Base-by-base conservation (phyloP, 2,113 vertebrate species). In the Brachypteracias leptosomus region DNA sequence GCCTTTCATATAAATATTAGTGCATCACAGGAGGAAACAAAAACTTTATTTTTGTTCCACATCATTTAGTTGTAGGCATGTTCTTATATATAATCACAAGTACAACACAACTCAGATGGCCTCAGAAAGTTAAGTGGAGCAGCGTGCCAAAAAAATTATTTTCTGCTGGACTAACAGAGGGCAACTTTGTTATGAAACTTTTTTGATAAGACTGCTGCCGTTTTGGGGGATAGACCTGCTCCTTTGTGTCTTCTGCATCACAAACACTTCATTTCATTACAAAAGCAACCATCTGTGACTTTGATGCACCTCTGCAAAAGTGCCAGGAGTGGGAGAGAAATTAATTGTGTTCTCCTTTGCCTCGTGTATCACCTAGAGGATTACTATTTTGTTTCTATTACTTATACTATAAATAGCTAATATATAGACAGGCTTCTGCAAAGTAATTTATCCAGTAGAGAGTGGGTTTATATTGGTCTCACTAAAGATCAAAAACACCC, bases 1-100 rank as follows among this genome's bases (percentile, higher is more conserved):
- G 63, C 16, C 36, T 83, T 96, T 93, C 91, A 92, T 65, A 67
- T 46, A 91, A 95, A 90, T 85, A 94, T 88, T 77, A 88, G 51
- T 47, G 73, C 28, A 85, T 65, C 85, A 86, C 80, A 81, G 76
- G 80, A 90, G 21, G 65, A 81, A 75, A 44, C 17, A 52, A 17
- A 47, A 20, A 57, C 20, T 75, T 70, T 42, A 36, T 57, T 80
- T 85, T 76, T 10, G 1, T 74, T 78, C 33, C 11, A 33, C 7
- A 1, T 40, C 25, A 72, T 66, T 89, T 94, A 89, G 36, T 85
- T 88, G 54, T 73, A 67, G 51, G 67, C 36, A 40, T 52, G 65
- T 85, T 73, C 29, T 71, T 19, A 24, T 21, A 31, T 26, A 21
- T 10, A 59, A 52, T 13, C 22, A 63, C 33, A 84, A 86, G 21